Base-by-base conservation (phyloP, 2,797 vertebrate genomes). In the Sciurus vulgaris region DNA sequence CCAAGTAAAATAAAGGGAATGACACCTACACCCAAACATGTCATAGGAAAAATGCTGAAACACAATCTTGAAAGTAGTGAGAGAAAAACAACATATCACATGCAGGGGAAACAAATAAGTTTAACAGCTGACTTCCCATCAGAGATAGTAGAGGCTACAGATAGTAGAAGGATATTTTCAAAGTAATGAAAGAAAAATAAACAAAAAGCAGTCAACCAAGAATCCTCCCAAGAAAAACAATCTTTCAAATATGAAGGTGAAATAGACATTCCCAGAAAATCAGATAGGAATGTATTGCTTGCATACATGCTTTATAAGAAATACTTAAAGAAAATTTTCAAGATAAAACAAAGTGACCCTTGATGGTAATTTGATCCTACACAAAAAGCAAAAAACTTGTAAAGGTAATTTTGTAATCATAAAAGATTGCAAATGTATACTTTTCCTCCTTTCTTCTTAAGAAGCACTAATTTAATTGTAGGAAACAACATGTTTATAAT, bases 21-120 rank as follows among this genome's bases (percentile, higher is more conserved):
- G 83, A 79, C 15, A 88, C 65, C 3, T 3, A 96, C 38, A 85
- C 20, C 14, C 54, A 72, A 44, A 28, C n/a, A 77, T 38, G 79
- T 73, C 33, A 83, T 17, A 94, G 41, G 7, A 96, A 86, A 91
- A 94, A 51, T 74, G 65, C 5, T 92, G 3, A 77, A 97, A 97
- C 15, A 87, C 26, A 88, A 89, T 93, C 8, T 91, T 73, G 20
- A 94, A 85, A 51, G 26, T 14, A 51, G 9, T 8, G 77, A 73
- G 41, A 88, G 74, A 73, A 85, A 93, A 95, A 41, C 28, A 65
- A 69, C 49, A 89, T 12, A 87, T 73, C 28, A 84, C 28, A 96
- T 33, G 44, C 2, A 93, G 44, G 26, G 22, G 38, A 76, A 91
- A 11, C 78, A 72, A 86, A 14, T 51, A 82, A 76, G 12, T 61